These are phyloP conservation scores for Hedychridium roseum DNA, from an alignment of 2,888 invertebrate species.

Conservation along the genomic window DNA sequence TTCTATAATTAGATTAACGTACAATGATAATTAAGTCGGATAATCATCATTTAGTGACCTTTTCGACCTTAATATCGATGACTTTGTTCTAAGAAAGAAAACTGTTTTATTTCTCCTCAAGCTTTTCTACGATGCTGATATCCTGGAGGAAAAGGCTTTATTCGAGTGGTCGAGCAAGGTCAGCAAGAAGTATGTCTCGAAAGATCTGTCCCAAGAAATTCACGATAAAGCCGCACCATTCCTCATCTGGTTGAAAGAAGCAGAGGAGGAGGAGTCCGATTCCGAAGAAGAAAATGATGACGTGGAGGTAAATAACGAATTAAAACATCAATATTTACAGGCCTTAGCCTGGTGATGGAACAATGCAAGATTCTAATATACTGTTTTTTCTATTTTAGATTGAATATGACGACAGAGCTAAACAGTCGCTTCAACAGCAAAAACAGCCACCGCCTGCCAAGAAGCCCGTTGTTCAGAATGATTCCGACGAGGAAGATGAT, in stretches of 20 bases:
- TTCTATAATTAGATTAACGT: too few relatives aligned
- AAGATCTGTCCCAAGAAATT: constrained; percentile 91
- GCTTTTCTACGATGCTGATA: constrained; percentile 93
- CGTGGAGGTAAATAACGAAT: constrained; percentile 67
- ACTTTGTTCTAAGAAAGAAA: too few relatives aligned
- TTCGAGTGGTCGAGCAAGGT: constrained; percentile 97
- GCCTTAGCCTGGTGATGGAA: neutral
- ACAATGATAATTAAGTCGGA: too few relatives aligned
- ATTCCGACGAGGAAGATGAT: constrained; percentile 79
- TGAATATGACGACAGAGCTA: constrained; percentile 89
- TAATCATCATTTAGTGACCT: too few relatives aligned
- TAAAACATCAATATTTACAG: neutral
- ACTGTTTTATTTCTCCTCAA: too few relatives aligned
- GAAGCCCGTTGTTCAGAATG: constrained; percentile 67
- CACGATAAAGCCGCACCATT: constrained; percentile 92
- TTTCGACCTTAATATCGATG: too few relatives aligned
- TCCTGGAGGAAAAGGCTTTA: constrained; percentile 92
- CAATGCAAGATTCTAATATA: neutral
- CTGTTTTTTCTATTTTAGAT: constrained; percentile 70
- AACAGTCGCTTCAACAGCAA: constrained; percentile 73
- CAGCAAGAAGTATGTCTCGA: constrained; percentile 91
- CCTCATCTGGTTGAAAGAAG: constrained; percentile 96
- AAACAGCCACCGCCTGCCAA: constrained; percentile 64
- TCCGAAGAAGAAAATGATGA: constrained; percentile 78
- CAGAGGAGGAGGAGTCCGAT: constrained; percentile 92